A percentile compares a stretch with the other conserved stretches of the same genome.
phyloP scores from a whole-genome alignment of 2,888 invertebrate genomes.

The Lochmaea capreae region DNA sequence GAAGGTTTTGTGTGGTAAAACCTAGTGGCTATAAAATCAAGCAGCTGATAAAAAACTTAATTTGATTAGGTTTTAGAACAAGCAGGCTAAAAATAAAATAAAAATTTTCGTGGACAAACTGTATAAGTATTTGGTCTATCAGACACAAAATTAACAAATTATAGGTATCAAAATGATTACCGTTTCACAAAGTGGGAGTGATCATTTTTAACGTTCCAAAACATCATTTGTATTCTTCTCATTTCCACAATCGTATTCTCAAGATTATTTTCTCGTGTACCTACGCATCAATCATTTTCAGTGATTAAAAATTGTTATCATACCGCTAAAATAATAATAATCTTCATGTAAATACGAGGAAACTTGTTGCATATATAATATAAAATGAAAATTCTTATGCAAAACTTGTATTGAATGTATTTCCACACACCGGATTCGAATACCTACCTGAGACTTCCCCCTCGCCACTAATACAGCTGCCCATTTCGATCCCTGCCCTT shows the following conservation, averaged over 20 bases:
- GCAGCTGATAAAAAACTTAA: no score
- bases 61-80: no score
- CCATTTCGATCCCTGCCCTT: background rate
- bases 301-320: background rate
- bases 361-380: slow-evolving; percentile 2
- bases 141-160: background rate
- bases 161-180: background rate
- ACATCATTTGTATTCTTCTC: background rate
- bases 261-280: background rate
- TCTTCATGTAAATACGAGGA: background rate
- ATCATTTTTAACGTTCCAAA: background rate
- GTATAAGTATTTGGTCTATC: no score
- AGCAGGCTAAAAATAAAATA: no score
- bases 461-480: slow-evolving; percentile 1
- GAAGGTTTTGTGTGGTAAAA: no score
- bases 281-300: background rate
- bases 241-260: background rate
- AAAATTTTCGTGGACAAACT: no score
- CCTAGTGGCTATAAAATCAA: no score
- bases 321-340: background rate
- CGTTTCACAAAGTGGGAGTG: background rate
- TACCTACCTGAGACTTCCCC: slow-evolving; percentile 18
- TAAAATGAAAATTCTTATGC: background rate
- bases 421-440: slow-evolving; percentile 11
- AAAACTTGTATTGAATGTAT: slow-evolving; percentile 4